Percentiles rank a stretch among this genome's conserved stretches.
These are phyloP conservation scores for Trachelus tabidus DNA, from an alignment of 2,888 invertebrate species.

Conservation along the genomic window DNA sequence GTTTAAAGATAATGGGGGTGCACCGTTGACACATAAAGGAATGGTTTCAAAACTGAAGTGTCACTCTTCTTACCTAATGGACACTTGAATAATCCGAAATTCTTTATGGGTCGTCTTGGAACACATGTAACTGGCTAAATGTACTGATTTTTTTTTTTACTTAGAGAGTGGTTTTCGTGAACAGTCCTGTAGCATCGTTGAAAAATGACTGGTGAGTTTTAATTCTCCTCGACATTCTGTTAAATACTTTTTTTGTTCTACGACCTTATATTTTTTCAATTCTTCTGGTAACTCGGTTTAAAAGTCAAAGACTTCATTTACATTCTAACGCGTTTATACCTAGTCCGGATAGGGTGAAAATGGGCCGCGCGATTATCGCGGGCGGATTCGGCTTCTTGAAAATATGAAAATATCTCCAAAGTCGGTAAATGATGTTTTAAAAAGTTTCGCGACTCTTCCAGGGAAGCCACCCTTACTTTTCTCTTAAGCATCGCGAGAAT, in stretches of 20 bases:
- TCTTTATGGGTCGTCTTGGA: not conserved
- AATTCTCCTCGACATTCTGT: not conserved
- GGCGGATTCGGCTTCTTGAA: not conserved
- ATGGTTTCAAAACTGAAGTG: not conserved
- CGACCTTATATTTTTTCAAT: not conserved
- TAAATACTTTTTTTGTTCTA: not conserved
- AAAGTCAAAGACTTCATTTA: conserved; percentile 7
- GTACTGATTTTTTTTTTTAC: not conserved
- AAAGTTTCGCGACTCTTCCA: not conserved
- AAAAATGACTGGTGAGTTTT: not conserved
- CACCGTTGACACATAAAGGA: not conserved
- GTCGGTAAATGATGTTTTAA: not conserved
- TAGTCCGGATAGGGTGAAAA: not conserved
- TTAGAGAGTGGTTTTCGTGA: not conserved
- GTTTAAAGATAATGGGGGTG: conserved; percentile 15
- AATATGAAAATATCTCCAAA: not conserved
- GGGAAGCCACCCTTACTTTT: not conserved
- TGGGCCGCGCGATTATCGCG: not conserved
- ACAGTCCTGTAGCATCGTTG: not conserved
- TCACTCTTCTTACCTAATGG: not conserved
- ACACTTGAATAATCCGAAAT: not conserved
- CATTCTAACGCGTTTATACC: conserved; percentile 10
- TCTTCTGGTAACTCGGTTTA: not conserved
- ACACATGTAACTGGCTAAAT: not conserved
- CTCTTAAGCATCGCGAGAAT: not conserved